Evolutionary conservation across 2,113 vertebrate genomes (phyloP), one percentile per base, ranked within the genome.

Genomic region (Pristiophorus japonicus): DNA sequence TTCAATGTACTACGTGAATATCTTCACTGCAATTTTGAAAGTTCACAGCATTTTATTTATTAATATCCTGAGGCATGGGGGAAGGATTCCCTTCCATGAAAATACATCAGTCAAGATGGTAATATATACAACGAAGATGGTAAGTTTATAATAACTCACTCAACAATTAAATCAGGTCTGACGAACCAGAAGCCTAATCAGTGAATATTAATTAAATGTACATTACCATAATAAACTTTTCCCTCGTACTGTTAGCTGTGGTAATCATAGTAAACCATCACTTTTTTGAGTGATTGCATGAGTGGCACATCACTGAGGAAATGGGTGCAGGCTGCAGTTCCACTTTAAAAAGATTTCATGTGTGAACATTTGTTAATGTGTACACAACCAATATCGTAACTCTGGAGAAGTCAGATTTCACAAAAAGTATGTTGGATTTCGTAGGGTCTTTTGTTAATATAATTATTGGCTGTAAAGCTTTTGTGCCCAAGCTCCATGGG

Each of bases 181-280:
- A 91, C 88, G n/a, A 91, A 91, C 55, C 55, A 91, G 55, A 63
- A 91, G n/a, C 51, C 55, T 20, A 34, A 91, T 91, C 81, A 47
- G 24, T 91, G 34, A 47, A 5, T 27, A 38, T 91, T 63, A 91
- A 62, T n/a, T 91, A 91, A 91, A 63, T 59, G 4, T 59, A 30
- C 16, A 91, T 91, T 91, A 63, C 12, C 55, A 91, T 63, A n/a
- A 91, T 91, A 81, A 38, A 18, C 75, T 81, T 38, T 42, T 81
- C 75, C n/a, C 38, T 81, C 3, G 14, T 20, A 20, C 16, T 81
- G 75, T 81, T 75, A 81, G n/a, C n/a, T 42, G 75, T 81, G n/a
- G 16, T 78, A 78, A 78, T 78, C 18, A 78, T 42, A 78, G 14
- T 42, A 78, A 78, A 78, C 14, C 16, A 78, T 78, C 75, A 38